Conservation (phyloP, 2,888 invertebrate species). For the Dasypolia templi region DNA sequence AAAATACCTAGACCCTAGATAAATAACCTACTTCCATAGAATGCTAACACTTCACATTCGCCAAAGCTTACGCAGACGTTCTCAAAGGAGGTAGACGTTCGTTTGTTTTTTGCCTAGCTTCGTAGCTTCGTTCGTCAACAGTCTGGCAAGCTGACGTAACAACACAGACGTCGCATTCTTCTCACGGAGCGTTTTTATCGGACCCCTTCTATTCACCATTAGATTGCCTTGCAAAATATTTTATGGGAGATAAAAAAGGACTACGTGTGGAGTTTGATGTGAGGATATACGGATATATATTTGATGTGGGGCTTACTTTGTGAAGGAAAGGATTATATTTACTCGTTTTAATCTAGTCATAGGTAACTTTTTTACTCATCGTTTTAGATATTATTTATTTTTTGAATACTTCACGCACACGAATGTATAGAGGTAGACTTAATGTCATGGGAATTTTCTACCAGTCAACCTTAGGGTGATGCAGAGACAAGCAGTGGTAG, state of each 20-base stretch:
- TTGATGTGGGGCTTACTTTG: neutral
- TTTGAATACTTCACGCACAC: too few species aligned
- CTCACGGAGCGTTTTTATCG: conserved; percentile 46
- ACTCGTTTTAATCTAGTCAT: neutral
- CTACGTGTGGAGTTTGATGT: conserved; percentile 17
- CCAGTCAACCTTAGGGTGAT: too few species aligned
- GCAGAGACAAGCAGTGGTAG: too few species aligned
- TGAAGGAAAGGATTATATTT: neutral
- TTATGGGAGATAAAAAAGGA: conserved; percentile 40
- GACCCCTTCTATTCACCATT: conserved; percentile 43
- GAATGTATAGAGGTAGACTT: too few species aligned
- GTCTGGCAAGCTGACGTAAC: conserved; percentile 31
- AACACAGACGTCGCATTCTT: conserved; percentile 48
- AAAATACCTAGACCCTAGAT: conserved; percentile 6
- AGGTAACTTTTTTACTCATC: neutral
- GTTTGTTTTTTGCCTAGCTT: conserved; percentile 35
- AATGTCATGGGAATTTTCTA: too few species aligned
- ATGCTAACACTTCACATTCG: conserved; percentile 27
- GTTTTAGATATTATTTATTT: too few species aligned
- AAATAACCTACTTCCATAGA: conserved; percentile 32
- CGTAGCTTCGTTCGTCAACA: conserved; percentile 13
- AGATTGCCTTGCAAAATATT: conserved; percentile 44
- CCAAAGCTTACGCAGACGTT: conserved; percentile 14
- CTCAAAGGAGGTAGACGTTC: conserved; percentile 31
- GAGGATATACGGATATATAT: neutral